Base-by-base conservation (phyloP, 1,140 invertebrate species). In the Ceratina calcarata region DNA sequence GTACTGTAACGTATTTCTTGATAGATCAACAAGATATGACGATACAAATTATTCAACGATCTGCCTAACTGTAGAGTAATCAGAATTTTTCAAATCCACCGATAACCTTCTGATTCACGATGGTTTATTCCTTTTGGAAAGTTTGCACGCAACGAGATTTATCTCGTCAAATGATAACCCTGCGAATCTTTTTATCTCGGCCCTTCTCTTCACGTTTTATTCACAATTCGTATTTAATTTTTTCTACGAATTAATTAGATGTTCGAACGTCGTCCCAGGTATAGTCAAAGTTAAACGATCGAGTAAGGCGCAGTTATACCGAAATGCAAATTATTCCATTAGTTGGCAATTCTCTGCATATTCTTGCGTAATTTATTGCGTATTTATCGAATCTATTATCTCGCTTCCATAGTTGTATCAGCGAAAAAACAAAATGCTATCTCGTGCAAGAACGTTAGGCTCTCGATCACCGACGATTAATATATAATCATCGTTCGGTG, bases 151-250 rank as follows among this genome's bases (percentile, higher is more conserved):
- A 57, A 45, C 57, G 22, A 72, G 32, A 61, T 69, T 61, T 69
- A 69, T 77, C 66, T 69, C n/a, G 2, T 18, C 22, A 13, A 49
- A 18, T 4, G 53, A 58, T 60, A 69, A 69, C 65, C 55, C 32
- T 8, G n/a, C 3, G 3, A 64, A 32, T 1, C 7, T 32, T 24
- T 37, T 1, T 37, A 20, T 57, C 18, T 10, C 51, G 16, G 15
- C 15, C 12, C 24, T 70, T 58, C 7, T 15, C 27, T 70, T 22
- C 7, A 24, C 27, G 18, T 57, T 69, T 20, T 6, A 37, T 57
- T 7, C 13, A 70, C 22, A 37, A 70, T 58, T 24, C 53, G 57
- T 3, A 37, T 32, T 69, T n/a, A 10, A 55, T 20, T 18, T 45
- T 10, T 10, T 45, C 6, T 45, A 10, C 37, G 10, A 45, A 45